These are phyloP conservation scores for Caligus rogercresseyi DNA, from an alignment of 1,140 invertebrate species.

Conservation along the genomic window DNA sequence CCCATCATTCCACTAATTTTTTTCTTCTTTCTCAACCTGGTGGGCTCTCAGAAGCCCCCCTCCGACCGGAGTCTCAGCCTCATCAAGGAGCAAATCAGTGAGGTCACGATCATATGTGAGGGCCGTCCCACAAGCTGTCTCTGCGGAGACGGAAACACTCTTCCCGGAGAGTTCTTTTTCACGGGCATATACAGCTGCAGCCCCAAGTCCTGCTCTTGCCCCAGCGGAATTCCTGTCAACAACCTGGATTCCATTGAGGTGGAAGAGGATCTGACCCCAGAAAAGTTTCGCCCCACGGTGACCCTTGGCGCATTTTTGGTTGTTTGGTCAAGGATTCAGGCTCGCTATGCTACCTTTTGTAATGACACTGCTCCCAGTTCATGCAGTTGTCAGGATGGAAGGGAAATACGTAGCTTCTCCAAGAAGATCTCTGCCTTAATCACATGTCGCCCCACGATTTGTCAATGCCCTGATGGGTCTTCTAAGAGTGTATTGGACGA, in stretches of 20 bases:
- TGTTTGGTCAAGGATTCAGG: background rate
- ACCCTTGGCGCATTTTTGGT: background rate
- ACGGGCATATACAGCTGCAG: background rate
- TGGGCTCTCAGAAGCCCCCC: too few relatives aligned
- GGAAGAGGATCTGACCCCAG: background rate
- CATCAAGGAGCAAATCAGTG: background rate
- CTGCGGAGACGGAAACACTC: background rate
- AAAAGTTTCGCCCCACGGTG: background rate
- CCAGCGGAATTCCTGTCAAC: background rate
- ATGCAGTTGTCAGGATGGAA: background rate
- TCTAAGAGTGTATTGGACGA: background rate
- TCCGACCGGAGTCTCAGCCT: background rate
- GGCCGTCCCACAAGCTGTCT: background rate
- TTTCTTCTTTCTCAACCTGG: too few relatives aligned
- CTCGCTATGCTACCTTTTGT: background rate
- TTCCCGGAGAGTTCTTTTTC: background rate
- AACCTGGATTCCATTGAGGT: background rate
- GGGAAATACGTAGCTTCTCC: background rate
- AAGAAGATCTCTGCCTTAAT: background rate
- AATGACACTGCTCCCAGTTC: background rate
- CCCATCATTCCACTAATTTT: too few relatives aligned
- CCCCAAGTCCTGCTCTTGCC: background rate
- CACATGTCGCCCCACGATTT: background rate
- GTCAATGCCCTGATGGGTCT: background rate
- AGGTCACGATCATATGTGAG: background rate